These are phyloP conservation scores for Phasianus colchicus DNA, from an alignment of 2,113 vertebrate species.

Conservation along the genomic window DNA sequence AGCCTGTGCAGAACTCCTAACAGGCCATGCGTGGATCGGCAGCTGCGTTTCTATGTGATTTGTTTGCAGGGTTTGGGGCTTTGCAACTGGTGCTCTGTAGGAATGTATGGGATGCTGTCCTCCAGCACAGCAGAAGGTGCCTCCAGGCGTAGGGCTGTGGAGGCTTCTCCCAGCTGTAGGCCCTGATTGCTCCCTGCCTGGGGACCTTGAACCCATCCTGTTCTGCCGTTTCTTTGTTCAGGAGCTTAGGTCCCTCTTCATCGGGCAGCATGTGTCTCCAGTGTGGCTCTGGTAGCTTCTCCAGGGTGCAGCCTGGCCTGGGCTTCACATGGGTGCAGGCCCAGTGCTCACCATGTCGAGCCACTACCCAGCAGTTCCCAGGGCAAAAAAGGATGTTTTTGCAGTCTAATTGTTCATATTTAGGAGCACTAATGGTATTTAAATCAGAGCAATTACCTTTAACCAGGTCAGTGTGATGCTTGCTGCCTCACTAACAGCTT, in stretches of 20 bases:
- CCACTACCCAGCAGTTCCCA: too few species aligned
- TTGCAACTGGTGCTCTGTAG: neutral
- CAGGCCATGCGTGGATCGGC: neutral
- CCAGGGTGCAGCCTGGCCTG: too few species aligned
- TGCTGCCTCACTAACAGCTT: neutral
- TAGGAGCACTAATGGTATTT: neutral
- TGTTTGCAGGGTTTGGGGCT: neutral
- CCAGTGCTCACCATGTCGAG: too few species aligned
- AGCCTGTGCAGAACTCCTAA: neutral
- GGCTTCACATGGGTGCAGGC: too few species aligned
- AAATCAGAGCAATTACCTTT: slow-evolving; percentile 35
- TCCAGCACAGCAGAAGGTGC: neutral
- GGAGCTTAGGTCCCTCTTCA: accelerated
- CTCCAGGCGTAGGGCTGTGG: neutral
- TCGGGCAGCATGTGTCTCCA: neutral
- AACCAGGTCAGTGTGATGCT: neutral
- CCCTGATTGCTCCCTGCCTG: neutral
- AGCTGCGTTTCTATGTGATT: neutral
- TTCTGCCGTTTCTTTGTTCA: neutral
- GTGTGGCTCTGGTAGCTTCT: neutral
- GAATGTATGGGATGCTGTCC: neutral
- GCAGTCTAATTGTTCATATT: neutral
- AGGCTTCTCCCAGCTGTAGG: neutral
- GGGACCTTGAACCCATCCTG: neutral
- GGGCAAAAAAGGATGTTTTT: neutral